A percentile compares a stretch with the other conserved stretches of the same genome.
phyloP scores from a whole-genome alignment of 1,140 invertebrate species.

The Hirudo medicinalis region DNA sequence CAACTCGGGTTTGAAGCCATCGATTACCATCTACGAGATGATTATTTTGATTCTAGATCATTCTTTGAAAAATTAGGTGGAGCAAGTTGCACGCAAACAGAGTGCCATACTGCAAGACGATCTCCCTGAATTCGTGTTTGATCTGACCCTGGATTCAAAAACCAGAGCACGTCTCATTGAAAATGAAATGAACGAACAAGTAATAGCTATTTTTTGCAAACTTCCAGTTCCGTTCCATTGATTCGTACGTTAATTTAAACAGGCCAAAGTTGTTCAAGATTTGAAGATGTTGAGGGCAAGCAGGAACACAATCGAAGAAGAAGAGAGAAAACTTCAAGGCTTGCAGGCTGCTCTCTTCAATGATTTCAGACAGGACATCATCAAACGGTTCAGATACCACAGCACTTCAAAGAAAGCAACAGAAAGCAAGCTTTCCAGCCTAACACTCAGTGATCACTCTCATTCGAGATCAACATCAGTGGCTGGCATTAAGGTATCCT shows the following conservation, averaged over 20 bases:
- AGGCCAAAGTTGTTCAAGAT: constrained; percentile 83
- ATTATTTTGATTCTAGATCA: not conserved
- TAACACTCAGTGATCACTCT: not conserved
- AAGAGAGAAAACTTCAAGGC: constrained; percentile 75
- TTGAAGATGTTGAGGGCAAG: constrained; percentile 72
- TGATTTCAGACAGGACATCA: constrained; percentile 62
- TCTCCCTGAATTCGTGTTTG: constrained; percentile 69
- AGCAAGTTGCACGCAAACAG: constrained; percentile 4
- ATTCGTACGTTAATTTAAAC: not conserved
- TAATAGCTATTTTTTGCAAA: not conserved
- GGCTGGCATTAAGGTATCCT: not conserved
- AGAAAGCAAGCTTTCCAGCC: not conserved
- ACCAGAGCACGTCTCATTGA: constrained; percentile 83
- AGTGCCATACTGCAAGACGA: constrained; percentile 6
- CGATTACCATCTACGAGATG: not conserved
- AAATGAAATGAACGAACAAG: constrained; percentile 83
- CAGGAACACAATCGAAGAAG: constrained; percentile 76
- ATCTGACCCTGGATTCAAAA: constrained; percentile 69
- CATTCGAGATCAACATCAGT: not conserved
- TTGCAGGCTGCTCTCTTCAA: constrained; percentile 80
- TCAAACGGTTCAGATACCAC: constrained; percentile 59
- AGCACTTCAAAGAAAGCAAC: constrained; percentile 2
- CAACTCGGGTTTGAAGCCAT: not conserved
- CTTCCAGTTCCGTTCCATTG: not conserved
- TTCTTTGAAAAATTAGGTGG: constrained; percentile 10